phyloP scores from a whole-genome alignment of 2,113 vertebrate genomes.

The Phyllostomus discolor region DNA sequence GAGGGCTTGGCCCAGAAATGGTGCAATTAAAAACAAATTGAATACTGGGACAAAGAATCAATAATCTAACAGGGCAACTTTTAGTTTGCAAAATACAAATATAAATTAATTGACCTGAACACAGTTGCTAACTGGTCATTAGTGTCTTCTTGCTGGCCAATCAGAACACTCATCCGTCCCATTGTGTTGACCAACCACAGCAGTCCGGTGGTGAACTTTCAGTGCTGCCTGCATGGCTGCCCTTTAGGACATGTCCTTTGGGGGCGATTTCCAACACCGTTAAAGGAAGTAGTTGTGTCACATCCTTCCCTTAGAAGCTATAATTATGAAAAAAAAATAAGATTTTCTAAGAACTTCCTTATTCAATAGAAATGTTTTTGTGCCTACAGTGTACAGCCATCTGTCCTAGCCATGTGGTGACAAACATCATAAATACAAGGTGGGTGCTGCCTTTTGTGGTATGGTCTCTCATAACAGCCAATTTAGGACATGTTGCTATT shows the following conservation, averaged over 20 bases:
- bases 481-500: background rate
- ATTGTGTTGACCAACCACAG: background rate
- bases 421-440: background rate
- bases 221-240: background rate
- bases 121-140: constrained; percentile 69
- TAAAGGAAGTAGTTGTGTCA: background rate
- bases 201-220: background rate
- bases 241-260: background rate
- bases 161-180: background rate
- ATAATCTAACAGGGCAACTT: constrained; percentile 79
- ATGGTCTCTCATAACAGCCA: background rate
- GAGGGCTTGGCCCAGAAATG: constrained; percentile 71
- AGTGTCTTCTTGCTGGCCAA: constrained; percentile 40
- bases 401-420: background rate
- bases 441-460: background rate
- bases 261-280: constrained; percentile 3
- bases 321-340: background rate
- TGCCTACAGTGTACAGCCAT: background rate
- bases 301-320: background rate
- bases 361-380: background rate
- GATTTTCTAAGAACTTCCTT: background rate
- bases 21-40: constrained; percentile 83
- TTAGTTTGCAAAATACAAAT: constrained; percentile 78
- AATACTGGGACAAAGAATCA: constrained; percentile 78
- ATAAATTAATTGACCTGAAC: constrained; percentile 83